Evolutionary conservation across 1,140 invertebrate genomes (phyloP).

Genomic region (Euwallacea similis): DNA sequence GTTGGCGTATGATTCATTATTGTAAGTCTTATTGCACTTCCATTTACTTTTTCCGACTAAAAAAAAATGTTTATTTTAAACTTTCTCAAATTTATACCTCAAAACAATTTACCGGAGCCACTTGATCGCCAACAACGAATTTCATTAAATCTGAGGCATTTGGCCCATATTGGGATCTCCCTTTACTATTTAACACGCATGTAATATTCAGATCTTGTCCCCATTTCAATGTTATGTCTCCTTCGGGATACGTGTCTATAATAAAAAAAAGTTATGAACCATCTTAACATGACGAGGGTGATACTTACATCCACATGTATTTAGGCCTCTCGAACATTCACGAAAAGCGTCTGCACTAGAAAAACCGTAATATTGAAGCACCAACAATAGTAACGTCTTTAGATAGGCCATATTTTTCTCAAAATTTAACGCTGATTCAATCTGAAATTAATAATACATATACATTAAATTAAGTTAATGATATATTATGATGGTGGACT

Average conservation of each 20-base stretch:
- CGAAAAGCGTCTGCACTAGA: no score
- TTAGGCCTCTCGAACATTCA: no score
- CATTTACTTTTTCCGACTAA: conserved; percentile 27
- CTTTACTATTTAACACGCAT: conserved; percentile 21
- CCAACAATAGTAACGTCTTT: no score
- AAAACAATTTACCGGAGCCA: conserved; percentile 15
- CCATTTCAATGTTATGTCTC: conserved; percentile 35
- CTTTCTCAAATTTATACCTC: neutral
- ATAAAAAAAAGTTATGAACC: no score
- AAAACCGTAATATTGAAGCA: no score
- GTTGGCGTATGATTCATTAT: conserved; percentile 25
- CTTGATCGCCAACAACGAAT: neutral
- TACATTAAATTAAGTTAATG: no score
- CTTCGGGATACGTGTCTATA: conserved; percentile 33
- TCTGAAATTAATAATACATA: no score
- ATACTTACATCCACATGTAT: no score
- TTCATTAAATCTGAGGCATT: conserved; percentile 23
- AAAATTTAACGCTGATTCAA: no score
- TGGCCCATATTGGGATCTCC: conserved; percentile 8
- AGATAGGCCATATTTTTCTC: no score
- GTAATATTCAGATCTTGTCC: conserved; percentile 27
- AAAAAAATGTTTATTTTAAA: neutral
- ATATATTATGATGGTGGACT: no score
- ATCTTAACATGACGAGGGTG: no score
- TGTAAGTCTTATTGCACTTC: conserved; percentile 15